Conservation (phyloP, 1,140 invertebrate genomes). For the Agrypnia vestita region DNA sequence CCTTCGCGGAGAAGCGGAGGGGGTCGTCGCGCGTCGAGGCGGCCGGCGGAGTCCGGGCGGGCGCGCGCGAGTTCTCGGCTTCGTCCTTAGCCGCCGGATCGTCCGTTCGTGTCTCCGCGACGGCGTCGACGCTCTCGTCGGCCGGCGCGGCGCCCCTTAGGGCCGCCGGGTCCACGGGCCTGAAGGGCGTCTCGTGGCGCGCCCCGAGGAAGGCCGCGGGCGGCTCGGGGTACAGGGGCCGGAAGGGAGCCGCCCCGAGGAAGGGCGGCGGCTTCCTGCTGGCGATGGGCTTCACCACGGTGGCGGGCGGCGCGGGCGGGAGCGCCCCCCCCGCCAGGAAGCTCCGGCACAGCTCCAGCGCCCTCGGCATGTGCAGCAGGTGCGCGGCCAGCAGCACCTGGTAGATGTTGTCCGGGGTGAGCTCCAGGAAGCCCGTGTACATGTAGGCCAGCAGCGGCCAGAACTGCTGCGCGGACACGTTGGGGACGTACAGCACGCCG, state of each 20-base stretch:
- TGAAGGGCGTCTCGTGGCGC: slow-evolving; percentile 49
- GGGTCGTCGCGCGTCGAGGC: not conserved
- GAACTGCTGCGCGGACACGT: slow-evolving; percentile 80
- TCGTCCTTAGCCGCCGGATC: not conserved
- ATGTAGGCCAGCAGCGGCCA: slow-evolving; percentile 83
- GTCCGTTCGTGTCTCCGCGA: not conserved
- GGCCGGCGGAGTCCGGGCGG: not conserved
- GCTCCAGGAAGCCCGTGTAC: slow-evolving; percentile 83
- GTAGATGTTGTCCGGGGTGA: slow-evolving; percentile 82
- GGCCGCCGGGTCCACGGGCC: not conserved
- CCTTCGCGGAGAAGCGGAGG: too few relatives aligned
- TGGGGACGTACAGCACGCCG: slow-evolving; percentile 71
- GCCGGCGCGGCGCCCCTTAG: not conserved
- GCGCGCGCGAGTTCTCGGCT: not conserved
- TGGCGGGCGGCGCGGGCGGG: slow-evolving; percentile 68
- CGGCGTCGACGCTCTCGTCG: not conserved
- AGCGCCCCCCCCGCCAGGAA: slow-evolving; percentile 52
- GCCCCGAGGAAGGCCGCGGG: slow-evolving; percentile 65
- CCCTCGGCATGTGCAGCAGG: slow-evolving; percentile 83
- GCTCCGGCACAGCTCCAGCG: slow-evolving; percentile 78
- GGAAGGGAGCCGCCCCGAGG: slow-evolving; percentile 60
- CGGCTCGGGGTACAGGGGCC: slow-evolving; percentile 58
- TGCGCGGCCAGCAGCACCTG: slow-evolving; percentile 83
- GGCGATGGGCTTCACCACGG: slow-evolving; percentile 62
- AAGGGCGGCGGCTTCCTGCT: slow-evolving; percentile 62